Evolutionary conservation across 2,888 invertebrate species (phyloP), one percentile per base, ranked within the genome.

Genomic region (Limnephilus auricula): DNA sequence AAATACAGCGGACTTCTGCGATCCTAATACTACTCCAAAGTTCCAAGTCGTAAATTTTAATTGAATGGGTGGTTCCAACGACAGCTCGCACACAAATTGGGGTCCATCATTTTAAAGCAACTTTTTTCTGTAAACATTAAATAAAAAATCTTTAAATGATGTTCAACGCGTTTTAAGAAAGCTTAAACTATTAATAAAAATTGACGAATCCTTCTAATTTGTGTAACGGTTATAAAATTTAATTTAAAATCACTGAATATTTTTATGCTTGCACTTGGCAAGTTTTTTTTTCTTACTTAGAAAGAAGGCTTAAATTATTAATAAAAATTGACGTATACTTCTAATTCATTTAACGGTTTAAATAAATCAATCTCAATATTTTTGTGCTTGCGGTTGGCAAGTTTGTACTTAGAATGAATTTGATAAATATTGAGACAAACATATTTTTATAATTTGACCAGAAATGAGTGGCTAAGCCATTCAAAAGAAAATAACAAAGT

Each of bases 31-130:
- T 65, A 25, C 65, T 65, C 25, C 65, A 65, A 65, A 65, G 65
- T 65, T 65, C 25, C 25, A 65, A 25, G 65, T n/a, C 65, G 65
- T 65, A 65, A 65, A 65, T 65, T 65, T 65, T 25, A 65, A 65
- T 65, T 65, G 65, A 65, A 65, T 65, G 65, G 65, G 65, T 65
- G 65, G 65, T 65, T 65, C 65, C 65, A 65, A 65, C 65, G 65
- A 65, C 65, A 65, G 65, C 25, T 65, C 65, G 65, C 65, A 65
- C 65, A 65, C 65, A 65, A 25, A 65, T 65, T 65, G 65, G 65
- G 25, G 65, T 65, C 25, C 9, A 65, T 65, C 65, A 65, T 65
- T 65, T 65, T 65, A 25, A 65, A n/a, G 65, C 65, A 65, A n/a
- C n/a, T 65, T 65, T 65, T 65, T 65, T n/a, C 65, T 65, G 65